Conservation (phyloP, 2,113 vertebrate species). For the Cinclus cinclus region DNA sequence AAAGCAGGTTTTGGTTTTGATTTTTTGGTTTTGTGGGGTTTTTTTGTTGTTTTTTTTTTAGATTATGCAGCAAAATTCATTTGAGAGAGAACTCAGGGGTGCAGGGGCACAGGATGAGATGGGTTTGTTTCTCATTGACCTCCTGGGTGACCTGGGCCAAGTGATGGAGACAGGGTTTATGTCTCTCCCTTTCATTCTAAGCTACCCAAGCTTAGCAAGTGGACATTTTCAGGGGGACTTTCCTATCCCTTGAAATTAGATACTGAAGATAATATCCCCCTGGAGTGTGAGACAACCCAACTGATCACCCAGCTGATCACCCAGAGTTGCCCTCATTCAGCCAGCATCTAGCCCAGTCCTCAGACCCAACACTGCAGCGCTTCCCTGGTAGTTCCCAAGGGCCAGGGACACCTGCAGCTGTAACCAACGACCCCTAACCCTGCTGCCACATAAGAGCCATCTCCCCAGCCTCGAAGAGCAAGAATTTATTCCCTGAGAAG, state of each 20-base stretch:
- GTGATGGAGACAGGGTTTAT: neutral
- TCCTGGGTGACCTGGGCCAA: neutral
- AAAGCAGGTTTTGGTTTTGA: neutral
- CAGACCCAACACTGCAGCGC: neutral
- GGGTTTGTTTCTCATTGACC: neutral
- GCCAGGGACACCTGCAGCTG: neutral
- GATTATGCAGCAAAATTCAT: neutral
- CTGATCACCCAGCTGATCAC: neutral
- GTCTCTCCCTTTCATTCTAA: neutral
- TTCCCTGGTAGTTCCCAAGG: fast-evolving
- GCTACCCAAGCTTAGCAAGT: neutral
- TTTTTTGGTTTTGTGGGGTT: neutral
- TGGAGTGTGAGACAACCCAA: neutral
- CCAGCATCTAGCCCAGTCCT: neutral
- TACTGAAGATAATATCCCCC: fast-evolving
- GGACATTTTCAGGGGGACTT: neutral
- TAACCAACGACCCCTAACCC: neutral
- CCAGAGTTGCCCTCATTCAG: neutral
- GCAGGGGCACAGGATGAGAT: neutral
- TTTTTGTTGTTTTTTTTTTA: neutral
- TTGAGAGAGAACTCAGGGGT: neutral
- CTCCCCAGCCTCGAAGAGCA: neutral
- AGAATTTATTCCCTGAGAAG: conserved; percentile 43
- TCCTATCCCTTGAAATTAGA: neutral
- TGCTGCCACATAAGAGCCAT: neutral